Conservation (phyloP, 1,140 invertebrate species). For the Campoletis sonorensis region DNA sequence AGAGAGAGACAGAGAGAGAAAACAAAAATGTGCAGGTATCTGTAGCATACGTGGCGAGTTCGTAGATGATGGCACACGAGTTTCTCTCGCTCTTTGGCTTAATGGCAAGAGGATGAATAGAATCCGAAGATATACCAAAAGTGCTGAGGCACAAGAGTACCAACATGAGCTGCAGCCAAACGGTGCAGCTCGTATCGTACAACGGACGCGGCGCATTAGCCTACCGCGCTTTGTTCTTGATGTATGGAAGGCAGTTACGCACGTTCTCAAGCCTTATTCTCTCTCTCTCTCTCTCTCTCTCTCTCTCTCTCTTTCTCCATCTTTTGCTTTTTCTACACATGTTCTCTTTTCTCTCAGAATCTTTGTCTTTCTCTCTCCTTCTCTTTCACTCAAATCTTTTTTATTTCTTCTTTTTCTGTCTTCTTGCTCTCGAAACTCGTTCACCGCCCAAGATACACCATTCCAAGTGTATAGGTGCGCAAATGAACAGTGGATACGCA, state of each 20-base stretch:
- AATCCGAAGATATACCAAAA: slow-evolving; percentile 48
- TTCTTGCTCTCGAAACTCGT: slow-evolving; percentile 17
- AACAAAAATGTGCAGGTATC: slow-evolving; percentile 44
- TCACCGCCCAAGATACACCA: slow-evolving; percentile 28
- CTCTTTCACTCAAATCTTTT: slow-evolving; percentile 30
- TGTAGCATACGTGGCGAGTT: slow-evolving; percentile 15
- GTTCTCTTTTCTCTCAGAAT: slow-evolving; percentile 27
- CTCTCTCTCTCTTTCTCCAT: slow-evolving; percentile 32
- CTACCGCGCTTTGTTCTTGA: slow-evolving; percentile 68
- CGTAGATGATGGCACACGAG: not conserved
- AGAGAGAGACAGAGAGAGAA: slow-evolving; percentile 17
- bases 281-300: slow-evolving; percentile 59
- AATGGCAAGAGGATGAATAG: slow-evolving; percentile 51
- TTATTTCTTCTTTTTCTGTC: slow-evolving; percentile 30
- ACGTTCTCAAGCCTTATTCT: slow-evolving; percentile 37
- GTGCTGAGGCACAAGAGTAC: slow-evolving; percentile 33
- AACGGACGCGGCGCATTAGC: slow-evolving; percentile 60
- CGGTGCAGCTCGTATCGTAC: slow-evolving; percentile 44
- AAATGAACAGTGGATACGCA: slow-evolving; percentile 12
- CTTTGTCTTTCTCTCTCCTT: slow-evolving; percentile 58
- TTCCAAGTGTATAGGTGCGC: not conserved
- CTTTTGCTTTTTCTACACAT: no score
- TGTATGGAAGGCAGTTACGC: slow-evolving; percentile 65
- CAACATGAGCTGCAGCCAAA: slow-evolving; percentile 24
- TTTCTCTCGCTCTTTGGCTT: slow-evolving; percentile 43